Percentiles rank a stretch among this genome's conserved stretches.
These are phyloP conservation scores for Ranitomeya variabilis DNA, from an alignment of 2,113 vertebrate genomes.

Conservation along the genomic window DNA sequence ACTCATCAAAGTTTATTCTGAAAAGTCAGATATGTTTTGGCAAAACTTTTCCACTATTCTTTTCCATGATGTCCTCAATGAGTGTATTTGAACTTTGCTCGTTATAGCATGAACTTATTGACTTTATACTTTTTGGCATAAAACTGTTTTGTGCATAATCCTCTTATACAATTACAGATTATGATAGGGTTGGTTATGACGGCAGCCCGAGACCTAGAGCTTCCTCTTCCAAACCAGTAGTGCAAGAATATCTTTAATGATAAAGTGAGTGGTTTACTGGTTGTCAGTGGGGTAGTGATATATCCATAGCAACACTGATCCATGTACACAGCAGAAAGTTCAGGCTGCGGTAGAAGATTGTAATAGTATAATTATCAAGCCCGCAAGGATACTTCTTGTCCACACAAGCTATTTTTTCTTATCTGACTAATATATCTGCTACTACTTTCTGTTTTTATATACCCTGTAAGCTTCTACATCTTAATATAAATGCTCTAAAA, in stretches of 20 bases:
- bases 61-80: neutral
- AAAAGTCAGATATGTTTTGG: neutral
- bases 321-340: neutral
- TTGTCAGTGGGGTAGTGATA: neutral
- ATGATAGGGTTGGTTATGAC: slow-evolving; percentile 11
- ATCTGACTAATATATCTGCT: neutral
- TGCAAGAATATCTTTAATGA: slow-evolving; percentile 36
- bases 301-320: slow-evolving; percentile 1
- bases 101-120: neutral
- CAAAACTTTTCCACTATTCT: neutral
- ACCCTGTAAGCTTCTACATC: neutral
- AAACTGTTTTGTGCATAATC: slow-evolving; percentile 1
- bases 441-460: neutral
- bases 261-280: slow-evolving; percentile 3
- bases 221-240: slow-evolving; percentile 15
- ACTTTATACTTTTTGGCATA: slow-evolving; percentile 3
- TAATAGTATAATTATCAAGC: neutral
- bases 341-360: neutral
- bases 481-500: neutral
- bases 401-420: neutral
- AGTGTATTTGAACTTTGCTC: neutral
- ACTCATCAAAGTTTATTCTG: too few relatives aligned
- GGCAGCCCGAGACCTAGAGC: neutral
- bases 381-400: neutral
- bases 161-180: slow-evolving; percentile 20